Evolutionary conservation across 2,888 invertebrate genomes (phyloP).

Genomic region (Alloplasta piceator): DNA sequence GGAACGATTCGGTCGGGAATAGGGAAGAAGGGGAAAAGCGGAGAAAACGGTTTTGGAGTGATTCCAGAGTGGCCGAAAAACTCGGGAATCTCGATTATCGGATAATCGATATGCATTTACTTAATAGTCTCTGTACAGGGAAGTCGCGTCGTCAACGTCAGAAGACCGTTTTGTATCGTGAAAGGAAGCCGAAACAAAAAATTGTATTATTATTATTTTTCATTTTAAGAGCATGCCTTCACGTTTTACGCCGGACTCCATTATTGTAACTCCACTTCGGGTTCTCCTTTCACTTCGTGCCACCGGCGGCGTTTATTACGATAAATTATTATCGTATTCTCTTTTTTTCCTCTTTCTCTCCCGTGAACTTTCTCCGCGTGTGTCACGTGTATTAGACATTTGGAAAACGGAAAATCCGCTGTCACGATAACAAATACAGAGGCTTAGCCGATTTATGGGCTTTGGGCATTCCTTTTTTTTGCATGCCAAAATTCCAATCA

Average conservation of each 20-base stretch:
- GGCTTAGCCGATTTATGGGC: no score
- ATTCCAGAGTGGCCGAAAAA: not conserved
- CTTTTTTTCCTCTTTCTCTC: conserved; percentile 54
- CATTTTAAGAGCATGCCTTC: conserved; percentile 31
- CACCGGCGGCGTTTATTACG: conserved; percentile 54
- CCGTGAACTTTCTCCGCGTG: conserved; percentile 42
- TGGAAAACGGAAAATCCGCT: conserved; percentile 22
- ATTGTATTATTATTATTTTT: not conserved
- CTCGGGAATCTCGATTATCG: not conserved
- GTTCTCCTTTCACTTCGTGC: conserved; percentile 66
- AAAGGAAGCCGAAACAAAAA: not conserved
- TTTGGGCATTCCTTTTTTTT: no score
- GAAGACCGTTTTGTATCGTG: not conserved
- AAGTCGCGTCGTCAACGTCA: not conserved
- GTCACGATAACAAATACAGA: no score
- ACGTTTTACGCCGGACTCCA: conserved; percentile 54
- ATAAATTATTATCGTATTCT: conserved; percentile 66
- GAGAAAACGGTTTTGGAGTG: conserved; percentile 3
- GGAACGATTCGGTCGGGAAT: not conserved
- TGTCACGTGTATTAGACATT: not conserved
- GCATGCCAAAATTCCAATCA: no score
- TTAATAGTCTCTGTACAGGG: not conserved
- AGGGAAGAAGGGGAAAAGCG: not conserved
- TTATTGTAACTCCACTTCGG: conserved; percentile 60
- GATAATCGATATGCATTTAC: conserved; percentile 2